These are phyloP conservation scores for Tiphia femorata DNA, from an alignment of 2,888 invertebrate genomes.

Conservation along the genomic window DNA sequence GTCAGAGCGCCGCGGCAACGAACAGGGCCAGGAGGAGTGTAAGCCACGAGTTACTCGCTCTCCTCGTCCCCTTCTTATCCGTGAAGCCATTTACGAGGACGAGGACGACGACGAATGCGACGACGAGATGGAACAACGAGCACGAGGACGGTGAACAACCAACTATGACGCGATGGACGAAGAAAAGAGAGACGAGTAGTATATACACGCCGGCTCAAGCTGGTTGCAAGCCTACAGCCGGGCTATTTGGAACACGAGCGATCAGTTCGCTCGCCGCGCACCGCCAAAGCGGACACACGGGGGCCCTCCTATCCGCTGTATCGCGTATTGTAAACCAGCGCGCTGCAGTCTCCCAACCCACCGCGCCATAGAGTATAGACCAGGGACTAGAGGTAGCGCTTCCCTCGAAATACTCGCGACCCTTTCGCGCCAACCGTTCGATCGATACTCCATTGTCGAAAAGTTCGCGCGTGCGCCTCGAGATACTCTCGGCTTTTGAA, in stretches of 20 bases:
- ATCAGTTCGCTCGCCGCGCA: constrained; percentile 59
- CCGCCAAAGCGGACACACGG: constrained; percentile 35
- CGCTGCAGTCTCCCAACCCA: too few relatives aligned
- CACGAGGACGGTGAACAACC: constrained; percentile 26
- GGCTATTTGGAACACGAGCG: constrained; percentile 53
- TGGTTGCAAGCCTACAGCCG: constrained; percentile 43
- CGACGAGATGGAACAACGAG: constrained; percentile 4
- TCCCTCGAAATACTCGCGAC: too few relatives aligned
- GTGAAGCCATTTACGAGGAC: constrained; percentile 1
- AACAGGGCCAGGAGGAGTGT: too few relatives aligned
- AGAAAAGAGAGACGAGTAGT: constrained; percentile 54
- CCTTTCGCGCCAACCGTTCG: too few relatives aligned
- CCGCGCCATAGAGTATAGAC: constrained; percentile 3
- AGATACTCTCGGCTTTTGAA: too few relatives aligned
- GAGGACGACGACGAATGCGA: constrained; percentile 15
- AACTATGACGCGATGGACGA: constrained; percentile 28
- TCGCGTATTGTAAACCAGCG: constrained; percentile 24
- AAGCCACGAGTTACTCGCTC: too few relatives aligned
- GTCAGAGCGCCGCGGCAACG: constrained; percentile 38
- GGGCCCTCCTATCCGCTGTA: constrained; percentile 8
- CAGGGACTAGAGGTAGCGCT: too few relatives aligned
- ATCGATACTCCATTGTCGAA: too few relatives aligned
- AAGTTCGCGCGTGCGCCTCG: too few relatives aligned
- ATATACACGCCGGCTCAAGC: constrained; percentile 26
- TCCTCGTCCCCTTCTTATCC: background rate